phyloP scores from a whole-genome alignment of 2,113 vertebrate genomes.

The Rhynchomys soricoides region DNA sequence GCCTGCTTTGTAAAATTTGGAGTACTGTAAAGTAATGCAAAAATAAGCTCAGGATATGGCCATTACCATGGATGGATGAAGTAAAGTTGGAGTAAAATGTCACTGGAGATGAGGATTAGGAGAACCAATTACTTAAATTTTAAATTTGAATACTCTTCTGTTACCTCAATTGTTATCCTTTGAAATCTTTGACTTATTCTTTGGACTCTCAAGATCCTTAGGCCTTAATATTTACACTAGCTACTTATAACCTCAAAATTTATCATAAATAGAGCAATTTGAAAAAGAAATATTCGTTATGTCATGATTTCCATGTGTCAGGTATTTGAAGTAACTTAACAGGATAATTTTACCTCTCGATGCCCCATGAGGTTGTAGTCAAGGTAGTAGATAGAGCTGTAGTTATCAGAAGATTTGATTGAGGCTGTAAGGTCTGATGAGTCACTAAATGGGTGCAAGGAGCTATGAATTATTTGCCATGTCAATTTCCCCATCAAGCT shows the following conservation, averaged over 20 bases:
- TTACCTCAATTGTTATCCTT: neutral
- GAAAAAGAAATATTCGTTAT: slow-evolving; percentile 5
- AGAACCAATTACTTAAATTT: neutral
- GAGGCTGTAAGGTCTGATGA: neutral
- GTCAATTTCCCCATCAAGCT: neutral
- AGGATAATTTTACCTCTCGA: neutral
- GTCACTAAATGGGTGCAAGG: neutral
- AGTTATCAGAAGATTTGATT: neutral
- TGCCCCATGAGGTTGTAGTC: neutral
- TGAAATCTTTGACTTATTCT: neutral
- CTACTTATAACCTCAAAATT: neutral
- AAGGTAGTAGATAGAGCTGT: neutral
- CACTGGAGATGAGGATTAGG: neutral
- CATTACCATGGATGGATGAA: neutral
- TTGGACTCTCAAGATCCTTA: neutral
- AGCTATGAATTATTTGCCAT: neutral
- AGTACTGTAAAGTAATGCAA: neutral
- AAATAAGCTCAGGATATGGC: neutral
- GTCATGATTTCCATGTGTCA: neutral
- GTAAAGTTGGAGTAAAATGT: neutral
- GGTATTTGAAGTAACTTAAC: neutral
- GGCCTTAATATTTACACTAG: neutral
- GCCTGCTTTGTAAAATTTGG: neutral
- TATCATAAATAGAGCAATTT: slow-evolving; percentile 22
- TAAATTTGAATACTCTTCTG: slow-evolving; percentile 4